Base-by-base conservation (phyloP, 2,888 invertebrate species). In the Tetrapedia diversipes region DNA sequence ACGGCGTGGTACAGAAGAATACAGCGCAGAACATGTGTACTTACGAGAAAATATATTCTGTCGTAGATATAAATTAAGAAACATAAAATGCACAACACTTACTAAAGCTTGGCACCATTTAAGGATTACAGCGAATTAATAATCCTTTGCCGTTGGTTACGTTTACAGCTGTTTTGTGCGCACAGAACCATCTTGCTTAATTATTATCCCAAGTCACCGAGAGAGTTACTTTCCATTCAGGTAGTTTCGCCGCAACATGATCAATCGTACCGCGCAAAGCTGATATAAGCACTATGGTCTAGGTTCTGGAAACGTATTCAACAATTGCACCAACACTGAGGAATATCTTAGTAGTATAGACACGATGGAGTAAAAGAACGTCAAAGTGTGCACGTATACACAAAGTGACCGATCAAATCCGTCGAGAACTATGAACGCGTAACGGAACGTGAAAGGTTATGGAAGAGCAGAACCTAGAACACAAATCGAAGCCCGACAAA, bases 151-250 rank as follows among this genome's bases (percentile, higher is more conserved):
- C 24, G 68, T 34, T 63, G 66, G 63, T 64, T 47, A 47, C 56
- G 45, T 43, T 60, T 37, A 64, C 66, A 45, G 68, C 61, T 75
- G 60, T 56, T 64, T 72, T 27, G 77, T 59, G 54, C 61, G 61
- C 70, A 47, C 65, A 53, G 51, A 71, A 77, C 51, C 68, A 76
- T 81, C 71, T 79, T 66, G 66, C 49, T 67, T 61, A 79, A 81
- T 83, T 67, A 72, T 74, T 69, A 68, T 81, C 57, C 63, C 53
- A 47, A 53, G 68, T 68, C 57, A 74, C 71, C 71, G 60, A 29
- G 61, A 49, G 63, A 71, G 69, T 73, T 71, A 83, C 81, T 83
- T 83, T 83, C 72, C 83, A 83, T 81, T 83, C 81, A 79, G 66
- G 70, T 76, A 63, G 68, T 66, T 60, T 60, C 65, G 73, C 71